phyloP scores from a whole-genome alignment of 2,888 invertebrate species.

The Imbricaverruca yamaguchii region DNA sequence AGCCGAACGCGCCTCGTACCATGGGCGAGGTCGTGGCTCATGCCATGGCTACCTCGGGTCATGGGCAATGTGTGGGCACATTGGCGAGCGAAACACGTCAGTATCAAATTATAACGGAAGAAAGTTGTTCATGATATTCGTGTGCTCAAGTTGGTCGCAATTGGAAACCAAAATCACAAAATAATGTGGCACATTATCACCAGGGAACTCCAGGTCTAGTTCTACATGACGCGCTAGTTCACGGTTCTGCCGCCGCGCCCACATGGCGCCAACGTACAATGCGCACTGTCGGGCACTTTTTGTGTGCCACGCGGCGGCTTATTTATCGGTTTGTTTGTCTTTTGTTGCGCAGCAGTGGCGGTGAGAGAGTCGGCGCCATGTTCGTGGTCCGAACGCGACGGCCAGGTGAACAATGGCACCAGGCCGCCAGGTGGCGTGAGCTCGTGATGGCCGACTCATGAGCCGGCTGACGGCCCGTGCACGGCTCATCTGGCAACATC shows the following conservation, averaged over 20 bases:
- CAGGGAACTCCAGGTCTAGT: background rate
- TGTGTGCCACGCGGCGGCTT: background rate
- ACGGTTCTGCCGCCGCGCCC: background rate
- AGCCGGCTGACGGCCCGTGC: background rate
- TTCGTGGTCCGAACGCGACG: background rate
- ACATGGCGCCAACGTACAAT: background rate
- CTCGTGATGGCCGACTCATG: background rate
- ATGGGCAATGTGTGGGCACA: too few species aligned
- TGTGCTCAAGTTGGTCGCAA: too few species aligned
- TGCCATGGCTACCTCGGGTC: too few species aligned
- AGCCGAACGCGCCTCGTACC: too few species aligned
- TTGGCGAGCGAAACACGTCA: too few species aligned
- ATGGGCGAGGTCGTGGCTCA: too few species aligned
- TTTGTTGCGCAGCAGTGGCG: background rate
- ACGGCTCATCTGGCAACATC: background rate
- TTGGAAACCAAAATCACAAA: too few species aligned
- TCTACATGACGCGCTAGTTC: background rate
- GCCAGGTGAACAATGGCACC: background rate
- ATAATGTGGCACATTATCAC: background rate
- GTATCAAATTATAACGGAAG: too few species aligned
- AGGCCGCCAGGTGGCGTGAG: background rate
- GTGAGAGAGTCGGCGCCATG: background rate
- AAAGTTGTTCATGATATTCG: too few species aligned
- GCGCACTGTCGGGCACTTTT: background rate
- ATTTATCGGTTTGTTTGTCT: constrained; percentile 17